A percentile compares a stretch with the other conserved stretches of the same genome.
Evolutionary conservation across 1,140 invertebrate species (phyloP).

Genomic region (Delia radicum): DNA sequence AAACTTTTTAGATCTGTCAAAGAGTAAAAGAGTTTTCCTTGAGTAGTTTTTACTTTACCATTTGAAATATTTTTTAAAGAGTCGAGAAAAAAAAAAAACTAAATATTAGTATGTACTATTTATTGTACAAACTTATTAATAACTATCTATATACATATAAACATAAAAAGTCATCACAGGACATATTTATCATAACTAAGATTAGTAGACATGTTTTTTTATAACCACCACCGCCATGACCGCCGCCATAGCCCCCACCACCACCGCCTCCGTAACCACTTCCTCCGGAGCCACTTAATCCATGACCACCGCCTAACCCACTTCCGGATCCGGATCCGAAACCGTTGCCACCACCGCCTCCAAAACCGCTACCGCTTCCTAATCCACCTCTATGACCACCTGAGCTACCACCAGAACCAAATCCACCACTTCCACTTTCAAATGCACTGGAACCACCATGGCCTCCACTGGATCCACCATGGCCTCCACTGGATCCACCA

Average conservation of each 20-base stretch:
- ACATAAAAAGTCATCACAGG: background rate
- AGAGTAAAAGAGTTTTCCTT: too few relatives aligned
- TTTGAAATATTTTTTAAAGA: too few relatives aligned
- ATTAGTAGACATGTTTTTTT: background rate
- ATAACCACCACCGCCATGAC: background rate
- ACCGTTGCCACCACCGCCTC: background rate
- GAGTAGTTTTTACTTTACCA: too few relatives aligned
- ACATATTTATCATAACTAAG: background rate
- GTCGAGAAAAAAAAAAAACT: too few relatives aligned
- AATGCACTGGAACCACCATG: background rate
- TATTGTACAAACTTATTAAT: background rate
- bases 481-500: background rate
- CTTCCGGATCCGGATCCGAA: background rate
- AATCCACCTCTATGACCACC: background rate
- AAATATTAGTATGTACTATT: too few relatives aligned
- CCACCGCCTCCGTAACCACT: background rate
- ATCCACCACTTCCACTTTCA: background rate
- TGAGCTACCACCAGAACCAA: background rate
- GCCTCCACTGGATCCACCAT: too few relatives aligned
- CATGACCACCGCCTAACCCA: background rate
- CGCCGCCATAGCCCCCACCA: background rate
- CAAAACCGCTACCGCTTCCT: background rate
- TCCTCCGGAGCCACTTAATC: background rate
- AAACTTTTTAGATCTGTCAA: too few relatives aligned
- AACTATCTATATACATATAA: background rate